phyloP scores from a whole-genome alignment of 1,140 invertebrate species.

The Drosophila albomicans region DNA sequence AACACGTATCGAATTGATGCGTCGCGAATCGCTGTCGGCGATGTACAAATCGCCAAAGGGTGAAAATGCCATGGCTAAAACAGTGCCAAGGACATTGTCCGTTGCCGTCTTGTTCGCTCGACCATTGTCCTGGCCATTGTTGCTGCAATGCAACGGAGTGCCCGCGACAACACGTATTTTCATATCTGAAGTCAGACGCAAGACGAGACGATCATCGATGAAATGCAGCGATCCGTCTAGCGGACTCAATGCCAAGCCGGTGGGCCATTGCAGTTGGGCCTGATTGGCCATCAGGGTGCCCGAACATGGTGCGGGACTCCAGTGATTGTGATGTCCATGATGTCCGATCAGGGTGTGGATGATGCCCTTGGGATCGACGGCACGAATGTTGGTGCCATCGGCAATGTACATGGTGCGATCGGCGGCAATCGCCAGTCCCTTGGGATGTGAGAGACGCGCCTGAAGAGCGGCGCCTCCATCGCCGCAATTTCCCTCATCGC shows the following conservation, averaged over 20 bases:
- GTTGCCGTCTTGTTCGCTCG: slow-evolving; percentile 83
- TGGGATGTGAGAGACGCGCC: slow-evolving; percentile 97
- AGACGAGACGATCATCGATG: slow-evolving; percentile 96
- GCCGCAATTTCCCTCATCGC: slow-evolving; percentile 95
- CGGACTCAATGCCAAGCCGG: slow-evolving; percentile 95
- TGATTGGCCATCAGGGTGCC: slow-evolving; percentile 92
- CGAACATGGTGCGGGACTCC: slow-evolving; percentile 94
- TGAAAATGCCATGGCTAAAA: slow-evolving; percentile 94
- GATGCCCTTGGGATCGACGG: slow-evolving; percentile 95
- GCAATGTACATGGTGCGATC: slow-evolving; percentile 97
- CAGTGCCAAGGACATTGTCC: slow-evolving; percentile 89
- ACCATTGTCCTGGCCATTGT: slow-evolving; percentile 77
- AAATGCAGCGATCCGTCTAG: slow-evolving; percentile 97
- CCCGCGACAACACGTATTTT: slow-evolving; percentile 96
- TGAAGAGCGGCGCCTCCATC: slow-evolving; percentile 95
- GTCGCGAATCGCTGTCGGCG: slow-evolving; percentile 95
- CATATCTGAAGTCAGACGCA: slow-evolving; percentile 95
- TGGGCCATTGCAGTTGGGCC: slow-evolving; percentile 97
- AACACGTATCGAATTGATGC: slow-evolving; percentile 94
- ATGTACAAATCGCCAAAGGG: slow-evolving; percentile 97
- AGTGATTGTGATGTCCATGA: slow-evolving; percentile 95
- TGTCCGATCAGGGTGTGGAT: slow-evolving; percentile 97
- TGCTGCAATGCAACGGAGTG: slow-evolving; percentile 93
- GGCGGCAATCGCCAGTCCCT: slow-evolving; percentile 96
- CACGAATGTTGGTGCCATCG: slow-evolving; percentile 96